A percentile compares a stretch with the other conserved stretches of the same genome.
These are phyloP conservation scores for Timandra comae DNA, from an alignment of 2,888 invertebrate species.

Conservation along the genomic window DNA sequence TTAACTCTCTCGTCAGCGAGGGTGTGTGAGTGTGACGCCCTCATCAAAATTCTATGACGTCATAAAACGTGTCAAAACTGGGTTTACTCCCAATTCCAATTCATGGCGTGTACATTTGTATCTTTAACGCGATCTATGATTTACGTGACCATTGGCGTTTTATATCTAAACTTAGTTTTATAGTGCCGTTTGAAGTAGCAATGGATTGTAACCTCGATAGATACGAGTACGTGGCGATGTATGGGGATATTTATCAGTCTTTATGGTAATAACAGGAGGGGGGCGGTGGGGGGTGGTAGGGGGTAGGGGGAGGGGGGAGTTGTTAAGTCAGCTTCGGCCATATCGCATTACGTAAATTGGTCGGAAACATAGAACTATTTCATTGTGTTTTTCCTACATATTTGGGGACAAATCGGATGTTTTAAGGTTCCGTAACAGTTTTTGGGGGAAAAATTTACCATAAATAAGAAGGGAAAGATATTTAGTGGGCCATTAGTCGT, in stretches of 20 bases:
- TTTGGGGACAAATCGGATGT: slow-evolving; percentile 31
- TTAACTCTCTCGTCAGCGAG: too few relatives aligned
- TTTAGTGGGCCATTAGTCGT: slow-evolving; percentile 5
- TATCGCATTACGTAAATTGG: slow-evolving; percentile 64
- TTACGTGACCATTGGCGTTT: slow-evolving; percentile 22
- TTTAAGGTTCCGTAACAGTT: slow-evolving; percentile 20
- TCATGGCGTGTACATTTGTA: slow-evolving; percentile 30
- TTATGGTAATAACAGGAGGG: slow-evolving; percentile 44
- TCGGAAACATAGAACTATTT: slow-evolving; percentile 52
- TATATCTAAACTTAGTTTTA: slow-evolving; percentile 8
- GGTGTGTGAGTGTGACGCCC: too few relatives aligned
- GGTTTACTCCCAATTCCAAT: slow-evolving; percentile 31
- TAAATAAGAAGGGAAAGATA: slow-evolving; percentile 15
- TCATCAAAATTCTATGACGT: slow-evolving; percentile 40
- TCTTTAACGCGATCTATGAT: slow-evolving; percentile 24
- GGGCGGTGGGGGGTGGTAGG: slow-evolving; percentile 11
- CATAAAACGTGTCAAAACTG: slow-evolving; percentile 41
- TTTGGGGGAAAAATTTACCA: slow-evolving; percentile 14
- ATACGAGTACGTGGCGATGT: slow-evolving; percentile 30
- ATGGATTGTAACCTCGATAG: slow-evolving; percentile 29
- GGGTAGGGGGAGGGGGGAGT: slow-evolving; percentile 3
- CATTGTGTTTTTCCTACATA: slow-evolving; percentile 42
- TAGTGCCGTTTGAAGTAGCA: slow-evolving; percentile 11
- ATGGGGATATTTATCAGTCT: slow-evolving; percentile 50
- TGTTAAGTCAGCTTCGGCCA: slow-evolving; percentile 36